Evolutionary conservation across 1,140 invertebrate genomes (phyloP).

Genomic region (Ylistrum balloti): DNA sequence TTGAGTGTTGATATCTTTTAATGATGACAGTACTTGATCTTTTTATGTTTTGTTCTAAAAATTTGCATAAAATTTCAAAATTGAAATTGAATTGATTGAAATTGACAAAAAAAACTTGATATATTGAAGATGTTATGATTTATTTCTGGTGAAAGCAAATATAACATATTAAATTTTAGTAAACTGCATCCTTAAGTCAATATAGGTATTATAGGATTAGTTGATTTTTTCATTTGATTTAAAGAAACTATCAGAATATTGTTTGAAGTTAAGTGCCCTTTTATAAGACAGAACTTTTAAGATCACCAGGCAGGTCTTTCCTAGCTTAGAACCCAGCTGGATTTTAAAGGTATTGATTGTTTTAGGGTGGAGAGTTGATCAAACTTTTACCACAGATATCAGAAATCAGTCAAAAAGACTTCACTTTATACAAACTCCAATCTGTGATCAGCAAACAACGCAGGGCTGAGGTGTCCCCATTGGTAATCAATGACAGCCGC

Average conservation of each 20-base stretch:
- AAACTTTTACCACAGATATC: constrained; percentile 26
- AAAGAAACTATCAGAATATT: background rate
- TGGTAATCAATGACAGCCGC: background rate
- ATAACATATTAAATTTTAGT: no score
- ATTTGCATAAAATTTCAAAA: no score
- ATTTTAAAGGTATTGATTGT: background rate
- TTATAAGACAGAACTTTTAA: background rate
- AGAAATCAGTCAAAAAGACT: background rate
- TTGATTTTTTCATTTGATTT: background rate
- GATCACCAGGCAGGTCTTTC: background rate
- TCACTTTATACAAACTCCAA: background rate
- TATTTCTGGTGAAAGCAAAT: no score
- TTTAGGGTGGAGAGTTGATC: background rate
- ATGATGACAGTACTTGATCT: no score
- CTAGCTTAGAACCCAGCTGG: background rate
- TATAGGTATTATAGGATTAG: background rate
- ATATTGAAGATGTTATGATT: no score
- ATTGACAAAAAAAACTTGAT: no score
- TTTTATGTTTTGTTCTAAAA: no score
- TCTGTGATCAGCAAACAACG: constrained; percentile 32
- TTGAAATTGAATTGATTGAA: no score
- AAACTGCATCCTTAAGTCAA: background rate
- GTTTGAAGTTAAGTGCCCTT: background rate
- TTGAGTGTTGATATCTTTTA: no score
- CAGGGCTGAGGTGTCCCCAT: background rate